Conservation (phyloP, 2,797 vertebrate species). For the Melanotaenia trifasciata region DNA sequence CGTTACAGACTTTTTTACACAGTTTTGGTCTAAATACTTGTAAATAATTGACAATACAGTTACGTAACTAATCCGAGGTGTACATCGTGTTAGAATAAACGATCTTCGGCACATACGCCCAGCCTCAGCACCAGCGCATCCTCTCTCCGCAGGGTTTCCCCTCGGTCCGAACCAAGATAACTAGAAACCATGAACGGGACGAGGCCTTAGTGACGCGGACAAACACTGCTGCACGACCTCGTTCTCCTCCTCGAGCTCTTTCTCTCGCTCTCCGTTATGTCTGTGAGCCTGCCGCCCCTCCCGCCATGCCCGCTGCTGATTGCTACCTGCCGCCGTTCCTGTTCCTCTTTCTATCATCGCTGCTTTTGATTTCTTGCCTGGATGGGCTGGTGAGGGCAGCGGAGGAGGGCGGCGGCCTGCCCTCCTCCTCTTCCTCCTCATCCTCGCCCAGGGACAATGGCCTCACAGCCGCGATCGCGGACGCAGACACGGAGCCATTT, state of each 20-base stretch:
- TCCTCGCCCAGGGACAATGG: conserved; percentile 72
- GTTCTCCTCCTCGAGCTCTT: conserved; percentile 41
- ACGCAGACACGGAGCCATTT: conserved; percentile 26
- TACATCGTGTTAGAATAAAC: accelerated
- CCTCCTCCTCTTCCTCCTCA: conserved; percentile 22
- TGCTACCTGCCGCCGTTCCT: conserved; percentile 62
- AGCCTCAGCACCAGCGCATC: conserved; percentile 76
- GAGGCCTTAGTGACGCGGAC: conserved; percentile 38
- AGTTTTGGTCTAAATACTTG: not conserved
- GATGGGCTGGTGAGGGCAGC: conserved; percentile 70
- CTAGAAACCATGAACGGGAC: conserved; percentile 16
- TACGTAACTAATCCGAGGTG: conserved; percentile 22
- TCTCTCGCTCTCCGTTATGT: conserved; percentile 74
- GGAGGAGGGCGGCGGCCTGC: conserved; percentile 72
- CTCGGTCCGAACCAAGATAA: conserved; percentile 8
- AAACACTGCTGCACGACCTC: not conserved
- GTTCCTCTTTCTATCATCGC: conserved; percentile 62
- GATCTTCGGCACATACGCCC: conserved; percentile 67
- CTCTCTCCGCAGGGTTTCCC: conserved; percentile 29
- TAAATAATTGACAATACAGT: not conserved
- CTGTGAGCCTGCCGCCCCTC: conserved; percentile 67
- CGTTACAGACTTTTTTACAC: not conserved
- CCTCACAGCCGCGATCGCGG: conserved; percentile 29
- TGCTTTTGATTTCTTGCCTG: conserved; percentile 71
- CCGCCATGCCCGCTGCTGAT: conserved; percentile 76